A percentile compares a stretch with the other conserved stretches of the same genome.
phyloP scores from a whole-genome alignment of 1,140 invertebrate genomes.

The Epicauta chinensis region DNA sequence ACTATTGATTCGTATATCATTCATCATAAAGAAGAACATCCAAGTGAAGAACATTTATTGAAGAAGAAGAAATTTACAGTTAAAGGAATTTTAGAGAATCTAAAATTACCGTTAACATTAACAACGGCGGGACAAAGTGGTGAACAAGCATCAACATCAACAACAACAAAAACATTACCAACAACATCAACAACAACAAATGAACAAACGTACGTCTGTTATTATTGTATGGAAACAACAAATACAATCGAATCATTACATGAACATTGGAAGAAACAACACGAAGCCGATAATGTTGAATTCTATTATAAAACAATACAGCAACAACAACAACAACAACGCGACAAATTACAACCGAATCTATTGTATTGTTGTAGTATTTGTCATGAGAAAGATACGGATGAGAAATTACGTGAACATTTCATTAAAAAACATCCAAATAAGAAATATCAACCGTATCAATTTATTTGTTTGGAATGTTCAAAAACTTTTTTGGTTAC shows the following conservation, averaged over 20 bases:
- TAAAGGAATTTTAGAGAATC: too few species aligned
- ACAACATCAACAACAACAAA: background rate
- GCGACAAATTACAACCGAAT: background rate
- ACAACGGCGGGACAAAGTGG: too few species aligned
- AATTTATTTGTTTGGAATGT: constrained; percentile 21
- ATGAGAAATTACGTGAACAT: constrained; percentile 18
- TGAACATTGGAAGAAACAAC: constrained; percentile 4
- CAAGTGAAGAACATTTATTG: too few species aligned
- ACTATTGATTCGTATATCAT: too few species aligned
- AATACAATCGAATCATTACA: constrained; percentile 7
- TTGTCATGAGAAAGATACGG: constrained; percentile 17
- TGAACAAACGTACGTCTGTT: constrained; percentile 19
- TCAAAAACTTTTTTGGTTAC: constrained; percentile 13
- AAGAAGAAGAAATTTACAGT: too few species aligned
- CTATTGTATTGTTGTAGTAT: constrained; percentile 16
- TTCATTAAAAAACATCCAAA: constrained; percentile 5
- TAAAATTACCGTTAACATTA: too few species aligned
- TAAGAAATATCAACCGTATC: constrained; percentile 12
- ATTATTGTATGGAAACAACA: constrained; percentile 13
- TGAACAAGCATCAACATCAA: too few species aligned
- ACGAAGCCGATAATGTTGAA: constrained; percentile 8
- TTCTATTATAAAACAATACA: constrained; percentile 12
- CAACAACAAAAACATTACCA: background rate
- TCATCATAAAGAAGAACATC: too few species aligned
- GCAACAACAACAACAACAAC: too few species aligned